These are phyloP conservation scores for Bactericera cockerelli DNA, from an alignment of 1,140 invertebrate species.

Conservation along the genomic window DNA sequence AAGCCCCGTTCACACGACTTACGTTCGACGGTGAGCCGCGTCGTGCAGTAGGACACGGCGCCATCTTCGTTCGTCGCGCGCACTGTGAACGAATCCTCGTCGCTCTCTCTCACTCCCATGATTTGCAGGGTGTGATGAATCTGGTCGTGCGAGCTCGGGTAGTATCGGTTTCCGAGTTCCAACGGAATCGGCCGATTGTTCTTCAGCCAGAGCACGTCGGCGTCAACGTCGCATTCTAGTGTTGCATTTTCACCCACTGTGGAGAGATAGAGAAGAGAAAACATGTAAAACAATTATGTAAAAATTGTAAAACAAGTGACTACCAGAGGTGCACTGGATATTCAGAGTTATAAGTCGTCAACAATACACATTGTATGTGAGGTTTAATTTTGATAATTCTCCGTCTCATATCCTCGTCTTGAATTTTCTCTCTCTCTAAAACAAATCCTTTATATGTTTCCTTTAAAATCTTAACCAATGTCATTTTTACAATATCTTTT, in stretches of 20 bases:
- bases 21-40: constrained; percentile 71
- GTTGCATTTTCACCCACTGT: constrained; percentile 68
- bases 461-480: no score
- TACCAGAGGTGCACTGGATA: no score
- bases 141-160: constrained; percentile 37
- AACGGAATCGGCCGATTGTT: constrained; percentile 71
- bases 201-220: constrained; percentile 69
- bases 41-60: constrained; percentile 51
- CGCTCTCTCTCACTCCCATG: constrained; percentile 59
- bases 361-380: no score
- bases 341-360: no score
- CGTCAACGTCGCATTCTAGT: constrained; percentile 63
- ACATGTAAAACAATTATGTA: no score
- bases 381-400: no score
- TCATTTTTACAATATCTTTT: no score
- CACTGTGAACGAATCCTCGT: constrained; percentile 82
- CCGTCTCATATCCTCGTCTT: no score
- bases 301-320: no score
- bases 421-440: no score
- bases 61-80: constrained; percentile 73
- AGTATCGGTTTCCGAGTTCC: constrained; percentile 54
- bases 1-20: constrained; percentile 36
- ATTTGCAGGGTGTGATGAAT: constrained; percentile 51
- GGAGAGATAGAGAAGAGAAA: constrained; percentile 14
- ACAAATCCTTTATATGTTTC: no score